These are phyloP conservation scores for Orientallactaga sibirica DNA, from an alignment of 2,797 vertebrate genomes.

Conservation along the genomic window DNA sequence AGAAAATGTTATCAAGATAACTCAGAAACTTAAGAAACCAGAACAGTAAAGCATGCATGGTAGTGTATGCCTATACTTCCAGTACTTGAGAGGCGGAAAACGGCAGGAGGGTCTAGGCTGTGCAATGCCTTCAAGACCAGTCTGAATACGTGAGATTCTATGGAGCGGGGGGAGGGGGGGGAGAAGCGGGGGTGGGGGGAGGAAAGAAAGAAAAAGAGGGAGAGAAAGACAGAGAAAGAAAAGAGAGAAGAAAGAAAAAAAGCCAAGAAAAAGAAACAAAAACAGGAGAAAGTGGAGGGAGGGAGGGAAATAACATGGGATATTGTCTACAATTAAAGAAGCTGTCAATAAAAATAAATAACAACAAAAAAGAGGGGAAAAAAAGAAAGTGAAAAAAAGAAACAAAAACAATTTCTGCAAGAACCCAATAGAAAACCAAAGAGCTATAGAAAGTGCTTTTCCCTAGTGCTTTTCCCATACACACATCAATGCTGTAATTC, in stretches of 20 bases:
- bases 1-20: background rate
- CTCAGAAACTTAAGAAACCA: background rate
- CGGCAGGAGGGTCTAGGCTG: no score
- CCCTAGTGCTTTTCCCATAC: background rate
- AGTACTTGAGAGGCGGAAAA: no score
- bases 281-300: no score
- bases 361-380: no score
- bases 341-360: no score
- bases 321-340: no score
- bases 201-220: background rate
- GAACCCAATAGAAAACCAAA: background rate
- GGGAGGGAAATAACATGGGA: no score
- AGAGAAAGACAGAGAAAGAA: background rate
- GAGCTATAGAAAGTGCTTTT: background rate
- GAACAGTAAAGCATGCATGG: background rate
- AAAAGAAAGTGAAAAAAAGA: no score
- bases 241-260: no score
- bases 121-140: no score
- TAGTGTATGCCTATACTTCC: background rate
- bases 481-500: background rate
- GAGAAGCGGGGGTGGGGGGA: background rate
- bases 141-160: background rate
- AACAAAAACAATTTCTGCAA: background rate
- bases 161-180: background rate
- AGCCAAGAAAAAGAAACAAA: no score